A percentile compares a stretch with the other conserved stretches of the same genome.
Evolutionary conservation across 2,113 vertebrate genomes (phyloP).

Genomic region (Potamarius usumacintae): DNA sequence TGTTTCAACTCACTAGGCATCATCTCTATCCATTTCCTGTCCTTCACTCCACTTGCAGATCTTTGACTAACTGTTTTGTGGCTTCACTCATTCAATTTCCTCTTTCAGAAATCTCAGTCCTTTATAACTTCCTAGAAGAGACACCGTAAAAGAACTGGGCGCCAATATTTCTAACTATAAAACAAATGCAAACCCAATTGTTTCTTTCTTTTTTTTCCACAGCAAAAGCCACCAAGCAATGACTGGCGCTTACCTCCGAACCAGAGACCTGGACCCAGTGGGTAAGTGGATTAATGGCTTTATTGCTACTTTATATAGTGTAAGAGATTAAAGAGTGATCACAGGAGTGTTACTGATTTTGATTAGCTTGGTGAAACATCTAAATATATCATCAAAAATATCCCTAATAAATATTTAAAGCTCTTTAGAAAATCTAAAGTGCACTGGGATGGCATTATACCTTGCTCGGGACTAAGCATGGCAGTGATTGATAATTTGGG

Average conservation of each 20-base stretch:
- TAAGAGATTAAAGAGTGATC: background rate
- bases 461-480: background rate
- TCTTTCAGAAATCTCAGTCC: constrained; percentile 16
- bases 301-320: background rate
- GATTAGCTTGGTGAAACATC: background rate
- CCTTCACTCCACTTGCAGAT: background rate
- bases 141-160: background rate
- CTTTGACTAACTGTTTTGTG: background rate
- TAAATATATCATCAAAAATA: background rate
- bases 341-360: background rate
- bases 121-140: background rate
- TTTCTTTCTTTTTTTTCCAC: constrained; percentile 51
- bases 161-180: background rate
- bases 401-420: background rate
- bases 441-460: background rate
- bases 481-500: background rate
- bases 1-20: background rate
- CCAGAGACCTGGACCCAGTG: constrained; percentile 85
- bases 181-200: background rate
- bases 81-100: constrained; percentile 13
- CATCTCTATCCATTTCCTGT: constrained; percentile 2
- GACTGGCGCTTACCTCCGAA: constrained; percentile 87
- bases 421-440: background rate
- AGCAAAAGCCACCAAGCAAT: constrained; percentile 84
- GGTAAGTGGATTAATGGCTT: constrained; percentile 67